These are phyloP conservation scores for Synergus gifuensis DNA, from an alignment of 2,888 invertebrate species.

Conservation along the genomic window DNA sequence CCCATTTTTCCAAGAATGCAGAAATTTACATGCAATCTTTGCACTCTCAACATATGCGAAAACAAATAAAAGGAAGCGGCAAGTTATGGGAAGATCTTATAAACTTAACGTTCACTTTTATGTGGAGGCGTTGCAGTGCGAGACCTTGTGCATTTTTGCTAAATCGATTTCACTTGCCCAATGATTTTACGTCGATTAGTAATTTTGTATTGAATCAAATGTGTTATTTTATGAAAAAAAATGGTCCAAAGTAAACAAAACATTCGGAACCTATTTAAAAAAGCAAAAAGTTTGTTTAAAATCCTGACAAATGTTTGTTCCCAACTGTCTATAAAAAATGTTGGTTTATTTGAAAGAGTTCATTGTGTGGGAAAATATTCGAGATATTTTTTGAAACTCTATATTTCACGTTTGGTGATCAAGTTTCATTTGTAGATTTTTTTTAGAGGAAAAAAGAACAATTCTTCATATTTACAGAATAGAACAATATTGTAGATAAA, in stretches of 20 bases:
- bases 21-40: constrained; percentile 3
- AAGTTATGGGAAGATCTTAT: constrained; percentile 20
- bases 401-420: not conserved
- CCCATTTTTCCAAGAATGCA: constrained; percentile 7
- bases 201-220: too few species aligned
- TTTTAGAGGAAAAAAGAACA: not conserved
- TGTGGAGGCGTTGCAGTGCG: constrained; percentile 16
- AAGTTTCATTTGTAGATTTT: constrained; percentile 10
- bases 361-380: not conserved
- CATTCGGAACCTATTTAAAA: too few species aligned
- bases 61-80: constrained; percentile 22
- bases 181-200: not conserved
- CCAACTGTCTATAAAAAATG: too few species aligned
- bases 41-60: constrained; percentile 20
- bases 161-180: not conserved
- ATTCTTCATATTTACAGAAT: constrained; percentile 26
- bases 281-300: too few species aligned
- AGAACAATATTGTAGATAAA: not conserved
- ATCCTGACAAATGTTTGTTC: too few species aligned
- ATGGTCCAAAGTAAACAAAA: too few species aligned
- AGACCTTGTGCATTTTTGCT: constrained; percentile 23
- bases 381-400: not conserved
- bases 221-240: too few species aligned
- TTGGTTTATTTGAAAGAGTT: not conserved
- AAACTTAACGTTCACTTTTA: constrained; percentile 12